Evolutionary conservation across 2,888 invertebrate species (phyloP).

Genomic region (Phyllotreta striolata): DNA sequence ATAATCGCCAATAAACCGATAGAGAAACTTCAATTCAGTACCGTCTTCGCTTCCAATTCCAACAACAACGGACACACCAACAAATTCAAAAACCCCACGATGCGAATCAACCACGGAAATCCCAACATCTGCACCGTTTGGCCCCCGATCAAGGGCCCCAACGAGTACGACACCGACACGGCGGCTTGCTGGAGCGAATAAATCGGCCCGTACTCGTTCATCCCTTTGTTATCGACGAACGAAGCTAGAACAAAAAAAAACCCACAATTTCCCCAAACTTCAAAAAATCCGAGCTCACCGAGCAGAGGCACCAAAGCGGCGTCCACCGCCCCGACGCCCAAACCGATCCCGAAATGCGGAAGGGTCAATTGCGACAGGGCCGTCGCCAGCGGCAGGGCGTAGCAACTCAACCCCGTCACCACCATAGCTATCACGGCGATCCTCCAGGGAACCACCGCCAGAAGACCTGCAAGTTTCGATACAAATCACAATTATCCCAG

Average conservation of each 20-base stretch:
- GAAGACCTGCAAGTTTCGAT: conserved; percentile 50
- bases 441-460: conserved; percentile 56
- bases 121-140: conserved; percentile 74
- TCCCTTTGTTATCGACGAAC: conserved; percentile 70
- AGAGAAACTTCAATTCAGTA: conserved; percentile 30
- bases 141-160: conserved; percentile 80
- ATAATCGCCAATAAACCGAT: no score
- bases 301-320: conserved; percentile 81
- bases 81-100: conserved; percentile 74
- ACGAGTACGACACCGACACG: conserved; percentile 80
- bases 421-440: conserved; percentile 56
- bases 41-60: conserved; percentile 56
- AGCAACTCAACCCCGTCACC: conserved; percentile 56
- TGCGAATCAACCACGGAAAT: conserved; percentile 77
- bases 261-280: no score
- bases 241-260: conserved; percentile 58
- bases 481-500: no score
- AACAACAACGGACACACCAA: conserved; percentile 73
- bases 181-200: conserved; percentile 85
- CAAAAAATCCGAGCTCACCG: conserved; percentile 53
- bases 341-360: conserved; percentile 81
- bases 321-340: conserved; percentile 78
- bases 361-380: conserved; percentile 67
- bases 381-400: conserved; percentile 55
- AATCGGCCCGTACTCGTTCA: conserved; percentile 77